Base-by-base conservation (phyloP, 1,140 invertebrate genomes). In the Euborellia annulipes region DNA sequence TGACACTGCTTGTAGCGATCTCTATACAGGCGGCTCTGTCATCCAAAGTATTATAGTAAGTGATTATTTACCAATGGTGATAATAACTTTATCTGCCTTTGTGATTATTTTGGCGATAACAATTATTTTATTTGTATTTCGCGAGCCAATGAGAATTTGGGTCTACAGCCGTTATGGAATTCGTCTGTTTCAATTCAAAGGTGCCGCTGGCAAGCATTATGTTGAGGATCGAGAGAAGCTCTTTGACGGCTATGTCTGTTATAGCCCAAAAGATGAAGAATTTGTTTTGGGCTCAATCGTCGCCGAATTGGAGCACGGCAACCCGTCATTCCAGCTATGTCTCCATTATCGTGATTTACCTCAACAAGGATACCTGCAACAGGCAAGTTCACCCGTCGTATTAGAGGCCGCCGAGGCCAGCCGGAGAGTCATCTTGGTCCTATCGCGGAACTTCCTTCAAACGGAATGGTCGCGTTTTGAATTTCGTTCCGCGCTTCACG, bases 241-340 rank as follows among this genome's bases (percentile, higher is more conserved):
- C 9, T 94, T 89, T 63, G 92, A 95, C 59, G 88, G 85, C 30
- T 93, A 91, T 62, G 79, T 95, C 3, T 81, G 87, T 48, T 93
- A 95, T 65, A 89, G 85, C 49, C 82, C 85, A 16, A 87, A 90
- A 62, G 90, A 95, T 63, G 85, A 91, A 55, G 79, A 88, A 57
- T 88, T 90, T 58, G 82, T 93, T 0, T 67, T 84, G 20, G 80
- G 87, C 52, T 82, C 81, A 7, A 69, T 95, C 34, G 82, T 81
- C 2, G 76, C 77, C 2, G 84, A 89, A 54, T 62, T 96, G 41
- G 90, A 96, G 61, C 79, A 82, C 47, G 78, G 75, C 2, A 66
- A 68, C 30, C 66, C 68, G 2, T 65, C 66, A 43, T 87, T 88
- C 50, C 75, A 87, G 36, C 71, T 95, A 16, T 94, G 89, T 61